These are phyloP conservation scores for Peromyscus aztecus DNA, from an alignment of 2,797 vertebrate species.

Conservation along the genomic window DNA sequence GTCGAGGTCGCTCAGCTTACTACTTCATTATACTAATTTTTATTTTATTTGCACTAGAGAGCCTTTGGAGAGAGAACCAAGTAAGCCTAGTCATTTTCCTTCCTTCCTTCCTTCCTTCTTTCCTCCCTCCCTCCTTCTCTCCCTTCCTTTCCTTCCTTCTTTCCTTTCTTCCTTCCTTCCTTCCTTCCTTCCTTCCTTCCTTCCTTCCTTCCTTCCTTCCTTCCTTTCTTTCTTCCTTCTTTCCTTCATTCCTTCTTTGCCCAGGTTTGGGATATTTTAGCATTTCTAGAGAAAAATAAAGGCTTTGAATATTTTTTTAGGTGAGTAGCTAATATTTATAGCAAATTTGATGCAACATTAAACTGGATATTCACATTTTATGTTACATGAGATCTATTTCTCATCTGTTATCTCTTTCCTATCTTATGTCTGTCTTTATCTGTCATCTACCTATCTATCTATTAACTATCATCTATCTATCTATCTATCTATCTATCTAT, in stretches of 20 bases:
- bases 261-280: not conserved
- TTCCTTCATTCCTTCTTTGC: not conserved
- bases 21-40: not conserved
- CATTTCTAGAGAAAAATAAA: conserved; percentile 31
- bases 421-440: not conserved
- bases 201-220: not conserved
- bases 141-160: not conserved
- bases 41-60: not conserved
- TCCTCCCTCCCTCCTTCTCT: fast-evolving
- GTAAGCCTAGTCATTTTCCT: not conserved
- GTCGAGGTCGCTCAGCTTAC: not conserved
- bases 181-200: not conserved
- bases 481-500: not conserved
- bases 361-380: conserved; percentile 27
- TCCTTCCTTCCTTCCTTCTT: fast-evolving
- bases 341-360: conserved; percentile 14
- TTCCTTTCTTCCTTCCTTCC: not conserved
- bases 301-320: conserved; percentile 36
- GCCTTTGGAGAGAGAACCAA: not conserved
- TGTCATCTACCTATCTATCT: not conserved
- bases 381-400: not conserved
- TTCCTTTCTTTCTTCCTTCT: not conserved
- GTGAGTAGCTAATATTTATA: not conserved
- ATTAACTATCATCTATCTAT: not conserved
- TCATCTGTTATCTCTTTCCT: not conserved